These are phyloP conservation scores for Cynaeus angustus DNA, from an alignment of 2,888 invertebrate genomes.

Conservation along the genomic window DNA sequence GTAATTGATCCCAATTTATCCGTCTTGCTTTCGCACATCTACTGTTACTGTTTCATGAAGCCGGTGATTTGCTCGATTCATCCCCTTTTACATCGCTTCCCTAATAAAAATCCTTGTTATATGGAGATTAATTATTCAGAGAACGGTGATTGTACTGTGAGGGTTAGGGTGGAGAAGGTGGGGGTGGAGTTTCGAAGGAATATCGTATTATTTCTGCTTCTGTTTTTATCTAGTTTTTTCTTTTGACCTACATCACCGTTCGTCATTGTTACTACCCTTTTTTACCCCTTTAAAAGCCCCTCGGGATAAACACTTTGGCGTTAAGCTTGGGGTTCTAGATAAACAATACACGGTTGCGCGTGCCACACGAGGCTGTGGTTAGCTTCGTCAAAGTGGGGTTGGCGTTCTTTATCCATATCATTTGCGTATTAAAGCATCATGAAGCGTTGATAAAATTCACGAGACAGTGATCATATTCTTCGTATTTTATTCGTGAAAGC, in stretches of 20 bases:
- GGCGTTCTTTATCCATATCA: background rate
- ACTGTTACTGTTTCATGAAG: conserved; percentile 44
- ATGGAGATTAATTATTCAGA: conserved; percentile 43
- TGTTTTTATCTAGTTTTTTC: too few species aligned
- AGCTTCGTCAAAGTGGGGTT: conserved; percentile 16
- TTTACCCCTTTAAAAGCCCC: background rate
- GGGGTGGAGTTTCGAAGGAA: conserved; percentile 9
- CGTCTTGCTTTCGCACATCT: conserved; percentile 26
- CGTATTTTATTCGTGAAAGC: too few species aligned
- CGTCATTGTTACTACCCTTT: too few species aligned
- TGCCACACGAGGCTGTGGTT: conserved; percentile 38
- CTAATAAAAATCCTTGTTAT: conserved; percentile 45
- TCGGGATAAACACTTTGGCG: background rate
- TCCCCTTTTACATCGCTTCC: conserved; percentile 34
- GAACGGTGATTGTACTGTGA: conserved; percentile 23
- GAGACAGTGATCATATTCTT: too few species aligned
- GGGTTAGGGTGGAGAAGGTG: conserved; percentile 18
- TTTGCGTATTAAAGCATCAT: too few species aligned
- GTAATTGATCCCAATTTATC: conserved; percentile 18
- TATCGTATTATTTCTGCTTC: too few species aligned
- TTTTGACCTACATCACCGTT: too few species aligned
- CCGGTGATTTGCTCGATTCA: conserved; percentile 45
- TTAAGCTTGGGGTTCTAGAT: background rate
- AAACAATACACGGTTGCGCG: conserved; percentile 8
- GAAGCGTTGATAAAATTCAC: too few species aligned